Base-by-base conservation (phyloP, 2,888 invertebrate genomes). In the Pecten maximus region DNA sequence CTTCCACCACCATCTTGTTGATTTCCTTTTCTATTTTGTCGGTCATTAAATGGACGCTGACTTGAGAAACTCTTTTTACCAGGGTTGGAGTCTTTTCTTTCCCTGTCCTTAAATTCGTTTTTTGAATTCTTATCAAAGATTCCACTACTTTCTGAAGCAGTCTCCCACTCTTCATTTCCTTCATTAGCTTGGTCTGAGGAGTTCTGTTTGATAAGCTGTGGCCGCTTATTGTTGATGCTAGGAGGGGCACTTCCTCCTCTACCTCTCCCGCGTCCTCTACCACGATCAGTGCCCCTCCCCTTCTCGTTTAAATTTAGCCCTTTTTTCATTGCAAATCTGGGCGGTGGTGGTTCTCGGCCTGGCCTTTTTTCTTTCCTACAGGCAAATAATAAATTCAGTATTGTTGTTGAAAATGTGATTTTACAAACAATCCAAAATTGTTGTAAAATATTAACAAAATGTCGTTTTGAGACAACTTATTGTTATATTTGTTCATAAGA, bases 101-200 rank as follows among this genome's bases (percentile, higher is more conserved):
- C 94, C 50, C 94, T 93, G 91, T 95, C 95, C 89, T 94, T 94
- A 60, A 92, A 90, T 89, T 96, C 96, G 92, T 93, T 95, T 95
- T 95, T 96, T 94, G 95, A 94, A 93, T 95, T 95, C 90, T 95
- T 95, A 19, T 96, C 95, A 10, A 96, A 92, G 88, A 96, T 95
- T 94, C 97, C 98, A 96, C 98, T 98, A 97, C 98, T 98, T 97
- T 98, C 98, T 12, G 98, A 98, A 35, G 97, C 97, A 2, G 98
- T 98, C 96, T 98, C 98, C 98, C 98, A 98, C 95, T 98, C 97
- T 90, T 96, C 96, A 95, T 97, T 95, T 40, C 86, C 91, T 90
- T 97, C 96, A 95, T 97, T 95, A 16, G 94, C 94, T 91, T 94
- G 93, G 91, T 96, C 96, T 2, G 96, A 96, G 23, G 96, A 96